Percentiles rank a stretch among this genome's conserved stretches.
phyloP scores from a whole-genome alignment of 2,888 invertebrate species.

The Zaprionus bogoriensis region DNA sequence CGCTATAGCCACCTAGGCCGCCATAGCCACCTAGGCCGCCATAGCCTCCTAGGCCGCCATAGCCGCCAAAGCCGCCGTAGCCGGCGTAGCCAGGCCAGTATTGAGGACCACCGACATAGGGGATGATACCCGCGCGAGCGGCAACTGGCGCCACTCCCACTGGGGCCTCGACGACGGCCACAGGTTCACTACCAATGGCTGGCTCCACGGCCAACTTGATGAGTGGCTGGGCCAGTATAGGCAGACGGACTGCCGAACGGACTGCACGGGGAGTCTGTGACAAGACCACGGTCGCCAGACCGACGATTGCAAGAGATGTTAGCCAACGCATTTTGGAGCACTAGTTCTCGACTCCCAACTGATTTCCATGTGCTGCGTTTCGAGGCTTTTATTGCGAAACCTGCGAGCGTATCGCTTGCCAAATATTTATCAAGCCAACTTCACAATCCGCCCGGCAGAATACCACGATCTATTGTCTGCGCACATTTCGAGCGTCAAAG shows the following conservation, averaged over 20 bases:
- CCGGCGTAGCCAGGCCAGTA: background rate
- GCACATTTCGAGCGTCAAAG: slow-evolving; percentile 16
- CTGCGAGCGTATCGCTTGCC: background rate
- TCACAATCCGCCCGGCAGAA: slow-evolving; percentile 5
- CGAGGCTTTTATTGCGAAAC: slow-evolving; percentile 51
- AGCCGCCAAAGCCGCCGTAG: too few species aligned
- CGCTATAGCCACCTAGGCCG: too few species aligned
- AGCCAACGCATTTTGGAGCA: slow-evolving; percentile 50
- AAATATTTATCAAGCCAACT: slow-evolving; percentile 54
- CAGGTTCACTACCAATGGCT: background rate
- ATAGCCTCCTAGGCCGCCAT: too few species aligned
- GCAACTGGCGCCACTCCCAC: too few species aligned
- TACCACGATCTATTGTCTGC: slow-evolving; percentile 20
- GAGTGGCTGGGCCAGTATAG: slow-evolving; percentile 6
- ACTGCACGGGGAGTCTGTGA: slow-evolving; percentile 10
- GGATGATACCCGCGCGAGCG: too few species aligned
- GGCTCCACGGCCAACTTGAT: slow-evolving; percentile 59
- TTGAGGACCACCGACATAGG: background rate
- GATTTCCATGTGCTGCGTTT: slow-evolving; percentile 7
- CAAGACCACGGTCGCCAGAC: slow-evolving; percentile 36
- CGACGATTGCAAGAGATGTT: slow-evolving; percentile 41
- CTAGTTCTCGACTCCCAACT: slow-evolving; percentile 50
- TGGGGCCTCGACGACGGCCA: background rate
- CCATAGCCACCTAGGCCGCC: too few species aligned
- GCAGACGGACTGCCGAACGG: slow-evolving; percentile 2